Percentiles rank a stretch among this genome's conserved stretches.
Conservation (phyloP, 92 coral and sea anemone species). For the Virgularia gustaviana region DNA sequence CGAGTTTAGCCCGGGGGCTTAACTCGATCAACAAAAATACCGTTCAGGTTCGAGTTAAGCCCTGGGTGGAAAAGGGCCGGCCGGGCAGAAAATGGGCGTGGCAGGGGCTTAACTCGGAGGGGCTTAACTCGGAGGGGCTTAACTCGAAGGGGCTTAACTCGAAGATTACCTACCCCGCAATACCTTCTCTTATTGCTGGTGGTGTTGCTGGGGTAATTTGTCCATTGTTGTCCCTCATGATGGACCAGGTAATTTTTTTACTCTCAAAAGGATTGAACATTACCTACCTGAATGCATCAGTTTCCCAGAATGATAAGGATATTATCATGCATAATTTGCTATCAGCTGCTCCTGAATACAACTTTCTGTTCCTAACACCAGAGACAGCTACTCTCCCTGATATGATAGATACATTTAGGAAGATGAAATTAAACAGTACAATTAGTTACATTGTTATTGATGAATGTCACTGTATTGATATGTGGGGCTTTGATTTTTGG, state of each 20-base stretch:
- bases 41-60: too few relatives aligned
- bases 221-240: conserved; percentile 48
- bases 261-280: conserved; percentile 40
- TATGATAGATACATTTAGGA: conserved; percentile 8
- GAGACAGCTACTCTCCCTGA: conserved; percentile 37
- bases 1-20: too few relatives aligned
- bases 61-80: too few relatives aligned
- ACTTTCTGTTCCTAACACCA: conserved; percentile 49
- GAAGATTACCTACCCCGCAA: conserved; percentile 57
- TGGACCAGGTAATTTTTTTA: conserved; percentile 55
- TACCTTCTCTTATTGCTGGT: conserved; percentile 49
- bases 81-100: too few relatives aligned
- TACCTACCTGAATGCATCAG: conserved; percentile 48
- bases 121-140: too few relatives aligned
- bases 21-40: too few relatives aligned
- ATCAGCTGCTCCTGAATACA: conserved; percentile 43
- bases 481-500: conserved; percentile 62
- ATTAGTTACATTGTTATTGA: conserved; percentile 46
- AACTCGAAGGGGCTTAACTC: too few relatives aligned
- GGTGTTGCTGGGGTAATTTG: conserved; percentile 48
- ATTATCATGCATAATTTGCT: conserved; percentile 28
- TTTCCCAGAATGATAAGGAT: conserved; percentile 42
- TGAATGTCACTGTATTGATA: conserved; percentile 61
- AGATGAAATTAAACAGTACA: conserved; percentile 7
- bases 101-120: too few relatives aligned